Conservation (phyloP, 2,888 invertebrate genomes). For the Synergus umbraculus region DNA sequence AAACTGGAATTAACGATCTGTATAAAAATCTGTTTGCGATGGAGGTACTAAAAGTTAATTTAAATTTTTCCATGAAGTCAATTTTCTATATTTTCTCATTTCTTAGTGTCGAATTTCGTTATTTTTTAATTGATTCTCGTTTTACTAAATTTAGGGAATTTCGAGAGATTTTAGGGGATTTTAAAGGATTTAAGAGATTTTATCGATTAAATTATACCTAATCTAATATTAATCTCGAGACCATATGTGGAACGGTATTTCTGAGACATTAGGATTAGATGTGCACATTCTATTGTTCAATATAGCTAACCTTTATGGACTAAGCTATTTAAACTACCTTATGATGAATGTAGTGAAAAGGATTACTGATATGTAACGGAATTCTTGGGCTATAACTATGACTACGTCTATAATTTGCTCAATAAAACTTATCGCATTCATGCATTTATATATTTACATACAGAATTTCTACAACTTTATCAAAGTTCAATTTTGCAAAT, state of each 20-base stretch:
- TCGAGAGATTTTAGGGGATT: too few relatives aligned
- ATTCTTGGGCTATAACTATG: constrained; percentile 1
- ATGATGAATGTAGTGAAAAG: constrained; percentile 3
- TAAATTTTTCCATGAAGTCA: background rate
- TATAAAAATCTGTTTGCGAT: background rate
- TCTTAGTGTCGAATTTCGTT: background rate
- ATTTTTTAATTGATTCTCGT: background rate
- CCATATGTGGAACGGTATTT: too few relatives aligned
- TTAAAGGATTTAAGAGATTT: too few relatives aligned
- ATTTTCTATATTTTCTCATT: background rate
- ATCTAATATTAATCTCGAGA: too few relatives aligned
- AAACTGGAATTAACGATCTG: background rate
- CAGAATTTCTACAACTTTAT: constrained; percentile 12
- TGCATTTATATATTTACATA: constrained; percentile 9
- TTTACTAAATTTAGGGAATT: too few relatives aligned
- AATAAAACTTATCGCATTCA: background rate
- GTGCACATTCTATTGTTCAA: background rate
- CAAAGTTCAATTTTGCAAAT: constrained; percentile 22
- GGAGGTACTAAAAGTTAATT: background rate
- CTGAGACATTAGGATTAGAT: background rate
- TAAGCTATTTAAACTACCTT: background rate
- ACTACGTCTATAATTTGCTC: background rate
- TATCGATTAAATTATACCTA: too few relatives aligned
- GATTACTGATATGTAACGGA: constrained; percentile 10
- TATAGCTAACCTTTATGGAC: constrained; percentile 9